A percentile compares a stretch with the other conserved stretches of the same genome.
Evolutionary conservation across 2,888 invertebrate species (phyloP).

Genomic region (Nemurella pictetii): DNA sequence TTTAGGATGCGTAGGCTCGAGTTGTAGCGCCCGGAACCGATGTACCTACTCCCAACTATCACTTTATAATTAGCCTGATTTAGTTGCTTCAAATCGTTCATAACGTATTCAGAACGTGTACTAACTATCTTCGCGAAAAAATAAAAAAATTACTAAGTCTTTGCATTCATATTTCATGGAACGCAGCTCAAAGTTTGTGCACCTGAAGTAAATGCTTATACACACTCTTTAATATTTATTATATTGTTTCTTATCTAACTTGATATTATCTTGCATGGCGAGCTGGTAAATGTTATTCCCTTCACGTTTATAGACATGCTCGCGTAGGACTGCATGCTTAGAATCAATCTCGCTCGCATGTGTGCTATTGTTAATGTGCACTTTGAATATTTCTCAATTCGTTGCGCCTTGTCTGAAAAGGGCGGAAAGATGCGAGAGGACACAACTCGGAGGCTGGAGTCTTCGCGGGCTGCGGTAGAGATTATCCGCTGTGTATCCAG

Average conservation of each 20-base stretch:
- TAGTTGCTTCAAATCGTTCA: neutral
- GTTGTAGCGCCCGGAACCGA: neutral
- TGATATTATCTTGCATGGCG: neutral
- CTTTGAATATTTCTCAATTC: neutral
- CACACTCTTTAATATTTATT: neutral
- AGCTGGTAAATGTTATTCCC: too few relatives aligned
- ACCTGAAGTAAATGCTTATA: neutral
- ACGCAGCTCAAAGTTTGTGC: too few relatives aligned
- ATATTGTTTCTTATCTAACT: neutral
- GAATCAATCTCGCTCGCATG: neutral
- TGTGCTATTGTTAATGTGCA: neutral
- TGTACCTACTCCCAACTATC: too few relatives aligned
- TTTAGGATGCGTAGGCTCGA: too few relatives aligned
- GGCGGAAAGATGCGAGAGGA: neutral
- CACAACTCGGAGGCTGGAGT: neutral
- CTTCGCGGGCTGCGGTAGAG: neutral
- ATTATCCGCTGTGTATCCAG: neutral
- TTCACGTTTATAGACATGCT: neutral
- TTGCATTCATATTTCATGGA: neutral
- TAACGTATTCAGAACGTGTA: conserved; percentile 15
- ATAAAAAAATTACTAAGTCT: neutral
- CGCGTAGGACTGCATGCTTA: neutral
- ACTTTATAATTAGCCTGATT: neutral
- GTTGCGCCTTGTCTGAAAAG: neutral
- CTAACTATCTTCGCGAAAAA: neutral